phyloP scores from a whole-genome alignment of 2,888 invertebrate genomes.

The Micoletzkya japonica region DNA sequence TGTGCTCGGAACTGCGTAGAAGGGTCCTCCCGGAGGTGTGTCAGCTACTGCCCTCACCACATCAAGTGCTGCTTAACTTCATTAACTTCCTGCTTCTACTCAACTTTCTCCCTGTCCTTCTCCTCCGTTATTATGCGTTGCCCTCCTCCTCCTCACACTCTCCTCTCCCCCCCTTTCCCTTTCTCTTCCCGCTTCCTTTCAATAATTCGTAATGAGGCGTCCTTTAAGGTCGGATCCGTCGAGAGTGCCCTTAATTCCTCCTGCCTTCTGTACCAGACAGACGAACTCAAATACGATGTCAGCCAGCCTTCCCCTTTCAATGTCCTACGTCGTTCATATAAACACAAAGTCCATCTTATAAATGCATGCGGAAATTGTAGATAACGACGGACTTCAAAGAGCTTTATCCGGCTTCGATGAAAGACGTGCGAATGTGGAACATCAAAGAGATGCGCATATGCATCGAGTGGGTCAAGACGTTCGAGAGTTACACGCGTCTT shows the following conservation, averaged over 20 bases:
- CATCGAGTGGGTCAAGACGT: conserved; percentile 63
- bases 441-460: conserved; percentile 62
- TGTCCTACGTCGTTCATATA: no score
- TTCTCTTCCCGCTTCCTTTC: neutral
- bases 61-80: neutral
- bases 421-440: conserved; percentile 63
- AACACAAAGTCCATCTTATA: neutral
- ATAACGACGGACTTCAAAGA: conserved; percentile 56
- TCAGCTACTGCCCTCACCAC: conserved; percentile 27
- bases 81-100: neutral
- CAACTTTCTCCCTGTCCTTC: conserved; percentile 32
- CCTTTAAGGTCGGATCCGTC: conserved; percentile 35
- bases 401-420: conserved; percentile 62
- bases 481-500: conserved; percentile 54
- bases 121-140: neutral
- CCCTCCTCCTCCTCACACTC: neutral
- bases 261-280: conserved; percentile 54
- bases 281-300: conserved; percentile 55
- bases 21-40: conserved; percentile 55
- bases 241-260: conserved; percentile 47
- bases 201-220: no score
- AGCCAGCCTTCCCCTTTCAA: no score
- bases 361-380: conserved; percentile 39
- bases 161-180: neutral
- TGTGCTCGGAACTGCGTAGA: conserved; percentile 54